These are phyloP conservation scores for Sigmodon hispidus DNA, from an alignment of 2,113 vertebrate species.

Conservation along the genomic window DNA sequence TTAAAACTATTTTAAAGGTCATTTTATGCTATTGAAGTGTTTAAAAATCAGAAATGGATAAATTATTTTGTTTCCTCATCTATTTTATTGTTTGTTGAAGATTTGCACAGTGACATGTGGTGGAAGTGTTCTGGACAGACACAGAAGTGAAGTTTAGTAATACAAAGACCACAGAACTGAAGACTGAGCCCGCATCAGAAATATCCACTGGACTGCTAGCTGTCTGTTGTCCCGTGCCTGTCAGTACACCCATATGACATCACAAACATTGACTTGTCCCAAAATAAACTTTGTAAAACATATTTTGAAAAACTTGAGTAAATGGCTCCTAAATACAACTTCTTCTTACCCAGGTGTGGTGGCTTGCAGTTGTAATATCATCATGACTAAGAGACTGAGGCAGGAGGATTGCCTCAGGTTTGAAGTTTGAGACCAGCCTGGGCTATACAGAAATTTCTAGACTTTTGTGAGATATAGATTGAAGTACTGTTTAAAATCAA, in stretches of 20 bases:
- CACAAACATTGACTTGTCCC: not conserved
- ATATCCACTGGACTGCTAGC: not conserved
- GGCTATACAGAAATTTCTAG: not conserved
- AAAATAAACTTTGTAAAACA: not conserved
- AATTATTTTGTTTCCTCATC: not conserved
- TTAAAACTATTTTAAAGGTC: not conserved
- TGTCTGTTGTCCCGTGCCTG: not conserved
- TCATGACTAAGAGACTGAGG: not conserved
- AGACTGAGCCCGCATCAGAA: not conserved
- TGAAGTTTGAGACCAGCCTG: not conserved
- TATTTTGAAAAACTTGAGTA: not conserved
- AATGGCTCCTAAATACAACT: not conserved
- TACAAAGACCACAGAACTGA: not conserved
- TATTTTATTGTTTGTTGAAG: not conserved
- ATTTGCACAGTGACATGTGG: not conserved
- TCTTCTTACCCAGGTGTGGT: not conserved
- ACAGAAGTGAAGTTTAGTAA: not conserved
- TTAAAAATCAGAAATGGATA: conserved; percentile 37
- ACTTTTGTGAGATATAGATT: not conserved
- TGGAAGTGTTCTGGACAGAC: not conserved
- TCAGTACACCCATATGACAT: not conserved
- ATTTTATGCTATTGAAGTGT: not conserved
- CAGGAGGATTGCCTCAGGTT: not conserved
- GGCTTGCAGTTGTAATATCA: not conserved
- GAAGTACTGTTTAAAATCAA: not conserved